Base-by-base conservation (phyloP, 2,113 vertebrate species). In the Tauraco erythrolophus region DNA sequence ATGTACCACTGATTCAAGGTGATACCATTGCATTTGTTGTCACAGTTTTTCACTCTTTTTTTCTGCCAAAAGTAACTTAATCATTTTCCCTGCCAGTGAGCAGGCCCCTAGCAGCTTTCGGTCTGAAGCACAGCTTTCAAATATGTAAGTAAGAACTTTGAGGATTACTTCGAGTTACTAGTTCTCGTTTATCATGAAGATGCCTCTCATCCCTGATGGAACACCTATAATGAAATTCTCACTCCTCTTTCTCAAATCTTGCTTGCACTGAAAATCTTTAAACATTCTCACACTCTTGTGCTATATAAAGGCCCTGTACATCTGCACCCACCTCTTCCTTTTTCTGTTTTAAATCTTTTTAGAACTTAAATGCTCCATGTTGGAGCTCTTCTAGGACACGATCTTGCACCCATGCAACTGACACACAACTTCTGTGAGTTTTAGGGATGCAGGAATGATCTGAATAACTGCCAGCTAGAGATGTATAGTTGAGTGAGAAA, bases 281-380 rank as follows among this genome's bases (percentile, higher is more conserved):
- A 97, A 90, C 15, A 2, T 96, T 91, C 96, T 98, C 97, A 97
- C 98, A 97, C 91, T 95, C 92, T 19, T 61, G 64, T 76, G 35
- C 97, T 97, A 98, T 98, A 98, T 97, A 98, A 98, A 97, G 97
- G 91, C 75, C 87, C 56, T 82, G 91, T 95, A 72, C 96, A 84
- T 94, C 89, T 95, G 78, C 86, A 94, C 68, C 95, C 96, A 95
- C 91, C 95, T 95, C 94, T 95, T 98, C 84, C 75, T 94, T 96
- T 93, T 84, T 83, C 81, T 90, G n/a, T 89, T 91, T 95, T 86
- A 94, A 96, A 92, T 94, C 81, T 91, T 96, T 95, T 97, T 95
- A 89, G 89, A 86, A 86, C 92, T 94, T 87, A 76, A 94, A 12
- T 71, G 66, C 70, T 95, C 39, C 11, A 9, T 27, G 77, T 88